Evolutionary conservation across 1,140 invertebrate species (phyloP).

Genomic region (Diachasma alloeum): DNA sequence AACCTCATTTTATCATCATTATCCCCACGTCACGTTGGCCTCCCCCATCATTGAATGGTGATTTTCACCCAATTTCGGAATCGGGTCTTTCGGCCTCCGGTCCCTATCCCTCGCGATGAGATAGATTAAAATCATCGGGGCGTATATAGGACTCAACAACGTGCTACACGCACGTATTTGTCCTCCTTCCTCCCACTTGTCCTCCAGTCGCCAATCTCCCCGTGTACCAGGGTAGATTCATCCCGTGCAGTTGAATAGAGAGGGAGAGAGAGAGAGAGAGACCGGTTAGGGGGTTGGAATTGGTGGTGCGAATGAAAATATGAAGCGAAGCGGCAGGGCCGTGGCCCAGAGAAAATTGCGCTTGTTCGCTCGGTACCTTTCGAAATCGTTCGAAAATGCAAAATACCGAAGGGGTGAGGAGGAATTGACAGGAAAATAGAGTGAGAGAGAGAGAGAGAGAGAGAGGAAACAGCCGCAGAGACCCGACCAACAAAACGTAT

Average conservation of each 20-base stretch:
- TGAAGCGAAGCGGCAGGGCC: conserved; percentile 5
- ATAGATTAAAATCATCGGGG: conserved; percentile 32
- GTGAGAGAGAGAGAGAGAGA: neutral
- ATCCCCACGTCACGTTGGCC: no score
- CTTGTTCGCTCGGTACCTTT: conserved; percentile 30
- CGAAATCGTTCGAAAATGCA: conserved; percentile 37
- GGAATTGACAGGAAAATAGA: neutral
- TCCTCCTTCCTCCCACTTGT: neutral
- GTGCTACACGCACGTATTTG: conserved; percentile 19
- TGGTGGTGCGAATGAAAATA: conserved; percentile 33
- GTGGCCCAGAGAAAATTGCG: conserved; percentile 33
- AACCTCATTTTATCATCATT: no score
- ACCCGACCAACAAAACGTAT: neutral
- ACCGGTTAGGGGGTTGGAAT: conserved; percentile 6
- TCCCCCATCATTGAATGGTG: neutral
- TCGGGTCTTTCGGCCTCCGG: neutral
- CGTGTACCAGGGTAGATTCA: conserved; percentile 16
- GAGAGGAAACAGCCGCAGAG: neutral
- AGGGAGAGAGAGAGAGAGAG: conserved; percentile 12
- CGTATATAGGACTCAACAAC: neutral
- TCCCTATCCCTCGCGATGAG: neutral
- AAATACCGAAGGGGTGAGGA: conserved; percentile 17
- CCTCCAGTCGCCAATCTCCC: neutral
- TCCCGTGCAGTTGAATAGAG: neutral
- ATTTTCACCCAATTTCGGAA: neutral